phyloP scores from a whole-genome alignment of 2,888 invertebrate species.

The Tineola bisselliella region DNA sequence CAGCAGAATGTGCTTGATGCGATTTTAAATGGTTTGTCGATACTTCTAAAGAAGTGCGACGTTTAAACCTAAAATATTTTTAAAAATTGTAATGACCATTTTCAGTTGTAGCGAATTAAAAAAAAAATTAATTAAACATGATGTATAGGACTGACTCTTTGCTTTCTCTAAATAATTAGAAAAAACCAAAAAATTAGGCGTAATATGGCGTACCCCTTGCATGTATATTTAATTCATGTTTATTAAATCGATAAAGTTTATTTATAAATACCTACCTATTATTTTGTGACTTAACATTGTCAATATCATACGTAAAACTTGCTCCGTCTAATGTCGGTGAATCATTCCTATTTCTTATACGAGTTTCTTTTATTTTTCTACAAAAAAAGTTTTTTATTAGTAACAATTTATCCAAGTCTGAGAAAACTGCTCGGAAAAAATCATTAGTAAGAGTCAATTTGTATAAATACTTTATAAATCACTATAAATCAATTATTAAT shows the following conservation, averaged over 20 bases:
- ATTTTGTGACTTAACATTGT: conserved; percentile 30
- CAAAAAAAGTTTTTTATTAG: conserved; percentile 18
- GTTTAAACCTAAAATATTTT: conserved; percentile 29
- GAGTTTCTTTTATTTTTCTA: conserved; percentile 59
- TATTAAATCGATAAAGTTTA: background rate
- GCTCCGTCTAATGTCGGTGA: conserved; percentile 31
- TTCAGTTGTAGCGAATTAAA: too few relatives aligned
- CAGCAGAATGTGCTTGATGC: conserved; percentile 52
- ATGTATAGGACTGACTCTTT: too few relatives aligned
- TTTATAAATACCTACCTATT: conserved; percentile 17
- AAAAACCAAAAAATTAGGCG: too few relatives aligned
- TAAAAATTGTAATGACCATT: too few relatives aligned
- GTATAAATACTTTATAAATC: background rate
- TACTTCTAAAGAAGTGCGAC: conserved; percentile 49
- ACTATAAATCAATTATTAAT: background rate
- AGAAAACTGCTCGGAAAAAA: too few relatives aligned
- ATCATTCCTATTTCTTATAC: conserved; percentile 35
- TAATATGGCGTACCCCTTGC: too few relatives aligned
- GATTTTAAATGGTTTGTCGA: conserved; percentile 42
- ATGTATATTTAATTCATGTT: too few relatives aligned
- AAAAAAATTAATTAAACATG: too few relatives aligned
- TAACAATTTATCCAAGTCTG: too few relatives aligned
- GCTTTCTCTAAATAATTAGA: too few relatives aligned
- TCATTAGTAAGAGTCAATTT: too few relatives aligned
- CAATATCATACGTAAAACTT: conserved; percentile 22